Evolutionary conservation across 2,888 invertebrate genomes (phyloP), one percentile per base, ranked within the genome.

Genomic region (Diarsia dahlii): DNA sequence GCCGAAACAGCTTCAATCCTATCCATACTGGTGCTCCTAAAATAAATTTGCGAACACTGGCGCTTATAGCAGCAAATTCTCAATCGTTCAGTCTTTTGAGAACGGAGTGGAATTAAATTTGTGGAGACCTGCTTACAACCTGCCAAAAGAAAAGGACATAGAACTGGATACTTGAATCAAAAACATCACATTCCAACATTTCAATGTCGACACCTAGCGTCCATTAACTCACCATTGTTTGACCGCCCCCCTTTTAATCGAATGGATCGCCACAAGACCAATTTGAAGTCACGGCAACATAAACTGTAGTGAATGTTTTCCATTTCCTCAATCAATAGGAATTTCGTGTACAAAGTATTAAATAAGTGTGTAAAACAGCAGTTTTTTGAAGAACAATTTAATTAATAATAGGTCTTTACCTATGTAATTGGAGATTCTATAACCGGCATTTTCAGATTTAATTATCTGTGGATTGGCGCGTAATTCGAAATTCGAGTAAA

Each of bases 161-260:
- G 15, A n/a, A 45, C 50, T 52, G 18, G n/a, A 23, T 63, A 46
- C 28, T 45, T 52, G 12, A 70, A 52, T 60, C 18, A 23, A 79
- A 78, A 79, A 52, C 23, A 23, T 20, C 10, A 52, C 46, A 52
- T 9, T 50, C 9, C 23, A n/a, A 45, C 8, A 23, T 18, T 58
- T n/a, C 28, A n/a, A 10, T 39, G 45, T 60, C 58, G 58, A 65
- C n/a, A 69, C 45, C 3, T 28, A 56, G 54, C 50, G 50, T 82
- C 54, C 54, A 77, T 78, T 75, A 67, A 75, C 60, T 81, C n/a
- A 13, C 48, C 52, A 66, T 75, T 81, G 50, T 81, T 66, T 62
- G 65, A 62, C 48, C 50, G 56, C 23, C 56, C 58, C 58, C 56
- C 56, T 78, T 66, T 56, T 76, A 60, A 76, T 76, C n/a, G 64